phyloP scores from a whole-genome alignment of 1,140 invertebrate genomes.

The Zaprionus inermis region DNA sequence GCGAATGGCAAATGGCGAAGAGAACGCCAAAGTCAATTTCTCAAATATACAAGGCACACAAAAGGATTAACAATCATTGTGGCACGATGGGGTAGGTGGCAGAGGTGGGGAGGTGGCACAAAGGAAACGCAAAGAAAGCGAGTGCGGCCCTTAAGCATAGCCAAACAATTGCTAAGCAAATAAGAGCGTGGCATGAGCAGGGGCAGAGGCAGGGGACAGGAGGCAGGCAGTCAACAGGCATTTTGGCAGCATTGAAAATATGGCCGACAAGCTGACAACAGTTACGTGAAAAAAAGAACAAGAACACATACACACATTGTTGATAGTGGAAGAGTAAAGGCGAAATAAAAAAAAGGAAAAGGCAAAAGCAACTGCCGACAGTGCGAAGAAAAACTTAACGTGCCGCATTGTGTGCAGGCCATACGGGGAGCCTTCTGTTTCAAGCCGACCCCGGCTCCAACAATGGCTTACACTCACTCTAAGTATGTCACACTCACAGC shows the following conservation, averaged over 20 bases:
- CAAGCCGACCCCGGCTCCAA: constrained; percentile 20
- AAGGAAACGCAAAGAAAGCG: constrained; percentile 21
- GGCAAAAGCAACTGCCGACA: constrained; percentile 14
- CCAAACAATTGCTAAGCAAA: constrained; percentile 49
- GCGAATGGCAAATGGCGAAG: constrained; percentile 26
- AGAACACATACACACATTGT: constrained; percentile 34
- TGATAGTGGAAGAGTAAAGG: constrained; percentile 64
- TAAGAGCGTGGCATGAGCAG: constrained; percentile 6
- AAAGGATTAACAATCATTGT: constrained; percentile 63
- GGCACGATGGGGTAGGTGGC: neutral
- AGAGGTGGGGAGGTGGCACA: neutral
- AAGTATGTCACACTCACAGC: constrained; percentile 51
- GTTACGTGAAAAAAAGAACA: neutral
- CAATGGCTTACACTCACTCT: constrained; percentile 45
- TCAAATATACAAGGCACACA: constrained; percentile 64
- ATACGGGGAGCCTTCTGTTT: constrained; percentile 32
- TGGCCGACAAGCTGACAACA: constrained; percentile 37
- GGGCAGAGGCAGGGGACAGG: neutral
- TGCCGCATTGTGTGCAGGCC: constrained; percentile 31
- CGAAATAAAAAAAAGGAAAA: constrained; percentile 29
- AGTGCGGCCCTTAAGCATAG: constrained; percentile 36
- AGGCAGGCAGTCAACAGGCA: constrained; percentile 48
- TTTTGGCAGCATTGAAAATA: constrained; percentile 48
- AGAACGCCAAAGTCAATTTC: constrained; percentile 62
- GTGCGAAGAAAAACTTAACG: constrained; percentile 38